Evolutionary conservation across 2,888 invertebrate genomes (phyloP).

Genomic region (Trissonchulus latispiculum): DNA sequence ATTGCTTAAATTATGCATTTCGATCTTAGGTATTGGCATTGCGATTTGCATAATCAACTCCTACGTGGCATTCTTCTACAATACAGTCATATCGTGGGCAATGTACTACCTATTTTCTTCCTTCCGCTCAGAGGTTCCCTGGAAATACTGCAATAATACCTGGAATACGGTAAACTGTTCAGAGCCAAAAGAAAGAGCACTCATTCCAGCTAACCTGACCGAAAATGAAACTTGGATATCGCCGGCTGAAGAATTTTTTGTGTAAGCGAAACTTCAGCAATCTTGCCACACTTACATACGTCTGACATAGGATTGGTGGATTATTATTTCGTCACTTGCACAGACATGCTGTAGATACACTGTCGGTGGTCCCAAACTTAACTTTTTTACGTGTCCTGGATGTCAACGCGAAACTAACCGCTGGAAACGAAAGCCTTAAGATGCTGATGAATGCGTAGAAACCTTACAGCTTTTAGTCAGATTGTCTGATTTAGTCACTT

Average conservation of each 20-base stretch:
- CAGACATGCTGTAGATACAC: too few species aligned
- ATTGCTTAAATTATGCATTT: too few species aligned
- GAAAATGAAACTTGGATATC: constrained; percentile 47
- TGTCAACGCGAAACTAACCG: too few species aligned
- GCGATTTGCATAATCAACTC: constrained; percentile 89
- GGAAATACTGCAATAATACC: constrained; percentile 71
- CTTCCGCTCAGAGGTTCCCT: constrained; percentile 65
- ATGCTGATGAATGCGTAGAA: too few species aligned
- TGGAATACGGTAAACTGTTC: constrained; percentile 72
- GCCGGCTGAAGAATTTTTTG: constrained; percentile 77
- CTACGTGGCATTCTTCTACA: constrained; percentile 89
- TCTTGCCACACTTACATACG: too few species aligned
- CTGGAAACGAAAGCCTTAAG: too few species aligned
- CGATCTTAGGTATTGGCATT: constrained; percentile 72
- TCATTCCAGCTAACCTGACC: not conserved
- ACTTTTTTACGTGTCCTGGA: too few species aligned
- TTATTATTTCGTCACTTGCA: too few species aligned
- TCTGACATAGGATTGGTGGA: too few species aligned
- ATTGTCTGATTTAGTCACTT: too few species aligned
- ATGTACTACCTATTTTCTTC: constrained; percentile 78
- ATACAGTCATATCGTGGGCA: constrained; percentile 92
- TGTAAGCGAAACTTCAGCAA: constrained; percentile 59
- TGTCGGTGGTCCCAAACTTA: too few species aligned
- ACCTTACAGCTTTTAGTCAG: too few species aligned
- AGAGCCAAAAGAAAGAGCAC: not conserved